Base-by-base conservation (phyloP, 2,113 vertebrate species). In the Brachyistius frenatus region DNA sequence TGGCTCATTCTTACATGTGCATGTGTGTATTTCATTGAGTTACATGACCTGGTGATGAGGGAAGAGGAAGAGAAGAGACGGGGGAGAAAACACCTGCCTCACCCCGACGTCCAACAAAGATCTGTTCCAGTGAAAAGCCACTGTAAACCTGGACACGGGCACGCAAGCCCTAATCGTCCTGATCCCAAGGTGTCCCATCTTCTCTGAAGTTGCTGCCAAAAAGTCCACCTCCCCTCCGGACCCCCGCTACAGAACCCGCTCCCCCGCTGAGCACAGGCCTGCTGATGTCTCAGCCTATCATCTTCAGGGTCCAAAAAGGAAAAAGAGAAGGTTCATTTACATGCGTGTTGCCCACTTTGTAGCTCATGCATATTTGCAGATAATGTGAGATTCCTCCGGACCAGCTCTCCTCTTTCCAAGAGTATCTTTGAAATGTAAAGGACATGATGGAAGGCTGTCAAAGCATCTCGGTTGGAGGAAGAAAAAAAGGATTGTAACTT, bases 381-480 rank as follows among this genome's bases (percentile, higher is more conserved):
- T 44, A 52, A 95, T 94, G 93, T 95, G 94, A 95, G 88, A 93
- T 94, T 92, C 87, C 90, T 81, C 81, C 89, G 91, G 93, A 94
- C 94, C 92, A 93, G 88, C 91, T 95, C 73, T 84, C 66, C 56
- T 93, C 39, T 73, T 95, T 77, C 66, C 91, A 83, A 75, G 61
- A 78, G 64, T 93, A 93, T 95, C 95, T 95, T 86, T 91, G 82
- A 95, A 93, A 95, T 94, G 81, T 92, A 94, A 96, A 95, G 91
- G 95, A 94, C 91, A 87, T 94, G 96, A 95, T 94, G 91, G 93
- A 96, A 95, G 92, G 89, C 89, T 94, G 94, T 96, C 94, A 94
- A 94, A 92, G 80, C 79, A 23, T 73, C 68, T 79, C 41, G 41
- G 63, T 61, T 44, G 46, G 46, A 55, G 89, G 90, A 47, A 52